phyloP scores from a whole-genome alignment of 2,113 vertebrate species.

The Hyperoodon ampullatus region DNA sequence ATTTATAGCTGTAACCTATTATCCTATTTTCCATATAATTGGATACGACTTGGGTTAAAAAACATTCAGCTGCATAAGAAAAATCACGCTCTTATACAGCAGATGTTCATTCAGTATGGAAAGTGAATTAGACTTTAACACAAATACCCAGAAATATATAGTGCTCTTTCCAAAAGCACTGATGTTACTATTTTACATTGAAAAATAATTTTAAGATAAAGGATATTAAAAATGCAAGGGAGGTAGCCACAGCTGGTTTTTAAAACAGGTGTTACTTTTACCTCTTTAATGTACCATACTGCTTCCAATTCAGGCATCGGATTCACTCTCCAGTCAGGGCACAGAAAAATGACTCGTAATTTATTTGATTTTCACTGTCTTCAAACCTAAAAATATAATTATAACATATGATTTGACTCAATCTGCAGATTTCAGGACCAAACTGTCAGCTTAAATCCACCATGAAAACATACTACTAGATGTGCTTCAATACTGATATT shows the following conservation, averaged over 20 bases:
- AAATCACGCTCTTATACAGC: constrained; percentile 49
- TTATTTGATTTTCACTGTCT: constrained; percentile 85
- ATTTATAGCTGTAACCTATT: constrained; percentile 74
- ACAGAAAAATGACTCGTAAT: constrained; percentile 89
- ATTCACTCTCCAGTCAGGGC: constrained; percentile 90
- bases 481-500: constrained; percentile 1
- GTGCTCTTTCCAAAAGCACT: constrained; percentile 18
- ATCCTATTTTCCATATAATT: constrained; percentile 73
- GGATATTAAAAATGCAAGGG: not conserved
- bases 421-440: constrained; percentile 49
- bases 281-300: constrained; percentile 80
- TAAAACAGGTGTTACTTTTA: constrained; percentile 77
- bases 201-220: constrained; percentile 56
- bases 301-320: constrained; percentile 72
- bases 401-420: constrained; percentile 45
- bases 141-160: constrained; percentile 51
- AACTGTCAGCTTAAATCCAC: constrained; percentile 49
- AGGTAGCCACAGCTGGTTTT: constrained; percentile 24
- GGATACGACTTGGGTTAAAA: constrained; percentile 57
- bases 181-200: constrained; percentile 22
- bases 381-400: constrained; percentile 84
- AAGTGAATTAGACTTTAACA: constrained; percentile 70
- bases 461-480: constrained; percentile 29
- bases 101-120: constrained; percentile 64
- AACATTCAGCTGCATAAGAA: constrained; percentile 62